Percentiles rank a stretch among this genome's conserved stretches.
Evolutionary conservation across 2,888 invertebrate genomes (phyloP).

Genomic region (Lepidochitona cinerea): DNA sequence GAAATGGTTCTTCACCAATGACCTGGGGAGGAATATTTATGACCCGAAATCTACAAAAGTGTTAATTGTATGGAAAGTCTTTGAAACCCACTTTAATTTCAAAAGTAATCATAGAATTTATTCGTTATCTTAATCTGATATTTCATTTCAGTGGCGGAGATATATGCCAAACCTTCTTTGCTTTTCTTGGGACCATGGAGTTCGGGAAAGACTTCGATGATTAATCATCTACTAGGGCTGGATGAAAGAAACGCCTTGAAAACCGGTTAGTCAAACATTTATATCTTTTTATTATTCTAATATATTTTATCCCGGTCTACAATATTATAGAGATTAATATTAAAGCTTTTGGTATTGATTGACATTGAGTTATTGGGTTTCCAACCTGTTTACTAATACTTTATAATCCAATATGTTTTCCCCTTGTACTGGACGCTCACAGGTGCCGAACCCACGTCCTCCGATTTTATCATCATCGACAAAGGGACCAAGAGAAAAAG

Average conservation of each 20-base stretch:
- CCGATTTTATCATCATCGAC: not conserved
- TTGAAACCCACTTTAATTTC: not conserved
- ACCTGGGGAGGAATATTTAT: not conserved
- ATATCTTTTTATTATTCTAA: no score
- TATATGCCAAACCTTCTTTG: slow-evolving; percentile 92
- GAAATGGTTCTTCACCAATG: not conserved
- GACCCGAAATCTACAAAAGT: not conserved
- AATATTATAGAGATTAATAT: no score
- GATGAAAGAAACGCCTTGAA: slow-evolving; percentile 78
- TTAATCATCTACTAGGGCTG: slow-evolving; percentile 91
- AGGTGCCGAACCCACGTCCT: slow-evolving; percentile 1
- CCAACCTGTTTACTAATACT: no score
- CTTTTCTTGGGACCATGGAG: slow-evolving; percentile 97
- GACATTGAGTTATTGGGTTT: no score
- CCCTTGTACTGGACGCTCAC: no score
- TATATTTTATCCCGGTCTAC: no score
- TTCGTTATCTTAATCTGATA: not conserved
- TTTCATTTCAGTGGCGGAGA: slow-evolving; percentile 82
- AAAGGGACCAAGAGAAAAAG: not conserved
- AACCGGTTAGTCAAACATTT: no score
- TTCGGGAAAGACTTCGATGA: slow-evolving; percentile 93
- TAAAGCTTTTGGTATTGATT: no score
- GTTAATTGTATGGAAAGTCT: no score
- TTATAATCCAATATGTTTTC: no score
- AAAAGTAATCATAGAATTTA: not conserved